phyloP scores from a whole-genome alignment of 2,113 vertebrate species.

The Protomyctophum bolini region DNA sequence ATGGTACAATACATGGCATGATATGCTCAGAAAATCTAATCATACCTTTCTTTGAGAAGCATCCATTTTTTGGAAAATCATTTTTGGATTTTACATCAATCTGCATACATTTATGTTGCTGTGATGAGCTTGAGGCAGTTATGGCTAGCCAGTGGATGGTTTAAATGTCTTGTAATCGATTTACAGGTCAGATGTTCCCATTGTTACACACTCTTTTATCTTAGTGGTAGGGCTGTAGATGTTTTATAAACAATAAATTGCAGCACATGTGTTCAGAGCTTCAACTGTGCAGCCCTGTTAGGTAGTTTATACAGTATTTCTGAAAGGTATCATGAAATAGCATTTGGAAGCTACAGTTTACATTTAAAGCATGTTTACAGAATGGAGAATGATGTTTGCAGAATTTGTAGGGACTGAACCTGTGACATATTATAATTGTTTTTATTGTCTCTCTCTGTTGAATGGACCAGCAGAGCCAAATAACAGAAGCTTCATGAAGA shows the following conservation, averaged over 20 bases:
- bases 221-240: too few relatives aligned
- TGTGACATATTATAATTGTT: background rate
- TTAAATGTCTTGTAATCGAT: constrained; percentile 10
- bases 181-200: too few relatives aligned
- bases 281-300: too few relatives aligned
- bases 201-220: too few relatives aligned
- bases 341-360: too few relatives aligned
- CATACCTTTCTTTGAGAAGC: background rate
- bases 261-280: too few relatives aligned
- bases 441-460: constrained; percentile 13
- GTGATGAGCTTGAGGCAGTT: background rate
- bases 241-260: too few relatives aligned
- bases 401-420: too few relatives aligned
- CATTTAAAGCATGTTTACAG: too few relatives aligned
- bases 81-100: constrained; percentile 11
- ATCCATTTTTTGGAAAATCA: constrained; percentile 10
- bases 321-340: too few relatives aligned
- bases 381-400: too few relatives aligned
- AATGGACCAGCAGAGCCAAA: background rate
- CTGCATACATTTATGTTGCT: constrained; percentile 1
- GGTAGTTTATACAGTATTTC: too few relatives aligned
- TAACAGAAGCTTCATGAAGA: background rate
- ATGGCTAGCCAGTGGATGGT: background rate
- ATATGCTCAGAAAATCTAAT: constrained; percentile 14
- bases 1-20: constrained; percentile 4